Evolutionary conservation across 2,113 vertebrate species (phyloP), one percentile per base, ranked within the genome.

Genomic region (Craseonycteris thonglongyai): DNA sequence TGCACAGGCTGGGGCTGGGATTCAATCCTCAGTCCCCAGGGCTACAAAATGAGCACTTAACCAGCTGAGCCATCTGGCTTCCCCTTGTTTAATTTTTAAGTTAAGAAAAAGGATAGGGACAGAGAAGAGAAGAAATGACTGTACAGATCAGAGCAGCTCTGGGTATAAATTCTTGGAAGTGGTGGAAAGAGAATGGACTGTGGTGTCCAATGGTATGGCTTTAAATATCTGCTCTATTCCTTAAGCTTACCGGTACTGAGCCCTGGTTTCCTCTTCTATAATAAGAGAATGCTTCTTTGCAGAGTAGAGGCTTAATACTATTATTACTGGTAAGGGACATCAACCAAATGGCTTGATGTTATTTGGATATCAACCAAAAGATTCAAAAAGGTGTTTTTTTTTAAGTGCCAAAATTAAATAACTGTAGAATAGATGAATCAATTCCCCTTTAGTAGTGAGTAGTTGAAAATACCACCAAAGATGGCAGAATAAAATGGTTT

Each of bases 321-420:
- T 83, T 71, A 68, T 7, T n/a, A 18, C 40, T 71, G 28, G 56
- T 35, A 83, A 65, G 74, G 42, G 35, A 79, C 38, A 51, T 54
- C 49, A 45, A 58, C 33, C 45, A 68, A 81, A 72, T n/a, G 19
- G 76, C 42, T 58, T 68, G 30, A 74, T 74, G 42, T 33, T 42
- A 74, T 74, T 45, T n/a, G 45, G 40, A 81, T 40, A 71, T 68
- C 65, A 58, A 54, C 33, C 54, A 69, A 76, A 68, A n/a, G 30
- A 82, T 49, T 66, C 69, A n/a, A 33, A 49, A 49, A 35, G 33
- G 26, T 86, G 26, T 61, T 61, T 61, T 90, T 90, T 68, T 69
- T 81, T 24, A 74, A 90, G 49, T 45, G 63, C n/a, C 40, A 74
- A 28, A 86, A 90, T 92, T 69, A 93, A 94, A 51, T 87, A 92